These are phyloP conservation scores for Agrypnia vestita DNA, from an alignment of 1,140 invertebrate species.

Conservation along the genomic window DNA sequence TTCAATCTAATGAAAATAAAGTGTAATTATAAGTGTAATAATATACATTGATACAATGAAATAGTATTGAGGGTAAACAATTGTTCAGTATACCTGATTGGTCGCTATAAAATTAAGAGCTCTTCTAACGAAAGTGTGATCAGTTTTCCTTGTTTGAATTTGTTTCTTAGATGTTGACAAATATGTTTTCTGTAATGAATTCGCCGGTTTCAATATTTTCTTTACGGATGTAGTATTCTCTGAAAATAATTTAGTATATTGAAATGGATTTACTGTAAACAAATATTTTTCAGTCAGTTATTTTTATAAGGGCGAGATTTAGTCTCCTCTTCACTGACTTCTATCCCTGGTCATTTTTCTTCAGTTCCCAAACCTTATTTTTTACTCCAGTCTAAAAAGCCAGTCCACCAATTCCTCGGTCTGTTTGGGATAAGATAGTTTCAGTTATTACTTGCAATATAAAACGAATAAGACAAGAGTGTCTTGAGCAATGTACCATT, in stretches of 20 bases:
- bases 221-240: constrained; percentile 23
- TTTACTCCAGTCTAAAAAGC: too few relatives aligned
- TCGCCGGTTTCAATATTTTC: constrained; percentile 6
- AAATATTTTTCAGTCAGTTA: too few relatives aligned
- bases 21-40: not conserved
- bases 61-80: not conserved
- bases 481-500: too few relatives aligned
- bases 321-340: too few relatives aligned
- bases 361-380: too few relatives aligned
- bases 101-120: constrained; percentile 31
- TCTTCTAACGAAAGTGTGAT: constrained; percentile 31
- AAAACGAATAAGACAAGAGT: too few relatives aligned
- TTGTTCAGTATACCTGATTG: constrained; percentile 11
- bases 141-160: constrained; percentile 2
- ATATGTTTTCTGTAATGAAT: constrained; percentile 18
- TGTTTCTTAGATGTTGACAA: constrained; percentile 42
- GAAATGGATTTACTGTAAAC: too few relatives aligned
- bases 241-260: not conserved
- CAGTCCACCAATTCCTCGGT: too few relatives aligned
- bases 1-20: constrained; percentile 15
- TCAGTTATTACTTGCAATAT: too few relatives aligned
- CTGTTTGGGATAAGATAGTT: too few relatives aligned
- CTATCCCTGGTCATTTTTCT: too few relatives aligned
- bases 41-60: not conserved
- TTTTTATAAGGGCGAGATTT: too few relatives aligned